phyloP scores from a whole-genome alignment of 30 jellyfish, hydroid and myxozoan species.

The Hydractinia echinata region DNA sequence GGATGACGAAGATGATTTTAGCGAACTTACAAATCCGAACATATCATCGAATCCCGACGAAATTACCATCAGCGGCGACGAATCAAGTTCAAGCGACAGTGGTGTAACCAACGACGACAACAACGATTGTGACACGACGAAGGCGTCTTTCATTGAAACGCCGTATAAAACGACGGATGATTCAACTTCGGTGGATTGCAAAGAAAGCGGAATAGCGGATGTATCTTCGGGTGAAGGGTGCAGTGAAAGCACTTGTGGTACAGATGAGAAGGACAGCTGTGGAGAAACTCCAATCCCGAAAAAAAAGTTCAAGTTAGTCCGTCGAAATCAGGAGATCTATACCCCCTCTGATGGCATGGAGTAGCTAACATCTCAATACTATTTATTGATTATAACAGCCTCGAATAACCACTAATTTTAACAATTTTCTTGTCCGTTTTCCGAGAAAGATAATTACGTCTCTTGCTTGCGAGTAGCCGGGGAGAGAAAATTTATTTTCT shows the following conservation, averaged over 20 bases:
- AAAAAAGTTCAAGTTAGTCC: slow-evolving; percentile 27
- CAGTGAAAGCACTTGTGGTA: not conserved
- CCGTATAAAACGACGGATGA: not conserved
- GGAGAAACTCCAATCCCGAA: slow-evolving; percentile 29
- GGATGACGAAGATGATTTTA: slow-evolving; percentile 13
- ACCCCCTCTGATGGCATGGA: not conserved
- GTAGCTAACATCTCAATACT: no score
- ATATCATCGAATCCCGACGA: slow-evolving; percentile 31
- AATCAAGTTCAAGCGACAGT: not conserved
- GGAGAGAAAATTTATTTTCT: no score
- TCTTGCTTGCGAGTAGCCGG: no score
- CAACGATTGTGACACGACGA: not conserved
- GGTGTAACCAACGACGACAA: not conserved
- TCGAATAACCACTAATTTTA: no score
- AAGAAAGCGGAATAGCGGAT: not conserved
- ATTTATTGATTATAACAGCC: no score
- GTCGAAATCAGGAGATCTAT: slow-evolving; percentile 29
- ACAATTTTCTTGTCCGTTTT: no score
- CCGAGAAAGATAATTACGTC: no score
- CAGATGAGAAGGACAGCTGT: not conserved
- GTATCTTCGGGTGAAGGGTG: not conserved
- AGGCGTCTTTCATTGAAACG: slow-evolving; percentile 27
- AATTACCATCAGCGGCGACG: not conserved
- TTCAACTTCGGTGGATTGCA: not conserved
- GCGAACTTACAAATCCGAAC: slow-evolving; percentile 25